phyloP scores from a whole-genome alignment of 2,888 invertebrate species.

The Orgyia antiqua region DNA sequence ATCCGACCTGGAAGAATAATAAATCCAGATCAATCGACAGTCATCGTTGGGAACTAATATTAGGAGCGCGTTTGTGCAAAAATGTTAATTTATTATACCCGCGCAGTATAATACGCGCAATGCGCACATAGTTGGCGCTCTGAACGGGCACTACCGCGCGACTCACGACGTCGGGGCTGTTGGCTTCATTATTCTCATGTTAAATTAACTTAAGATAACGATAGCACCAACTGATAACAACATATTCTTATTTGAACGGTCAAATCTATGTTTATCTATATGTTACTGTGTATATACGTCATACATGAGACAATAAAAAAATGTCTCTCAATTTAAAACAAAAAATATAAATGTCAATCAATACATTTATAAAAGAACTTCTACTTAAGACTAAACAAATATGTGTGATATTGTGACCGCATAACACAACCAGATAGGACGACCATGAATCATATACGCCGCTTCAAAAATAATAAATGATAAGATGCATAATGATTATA shows the following conservation, averaged over 20 bases:
- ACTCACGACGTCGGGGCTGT: constrained; percentile 38
- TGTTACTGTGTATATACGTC: neutral
- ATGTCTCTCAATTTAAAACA: too few species aligned
- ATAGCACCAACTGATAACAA: constrained; percentile 70
- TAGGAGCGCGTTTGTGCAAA: constrained; percentile 41
- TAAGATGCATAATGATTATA: constrained; percentile 42
- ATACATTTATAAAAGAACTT: too few species aligned
- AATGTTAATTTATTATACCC: constrained; percentile 58
- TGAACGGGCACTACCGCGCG: constrained; percentile 47
- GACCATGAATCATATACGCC: constrained; percentile 20
- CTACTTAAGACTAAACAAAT: too few species aligned
- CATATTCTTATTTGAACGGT: constrained; percentile 34
- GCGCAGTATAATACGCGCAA: constrained; percentile 40
- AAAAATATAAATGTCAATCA: too few species aligned
- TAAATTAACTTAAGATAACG: constrained; percentile 73
- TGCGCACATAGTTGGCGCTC: constrained; percentile 56
- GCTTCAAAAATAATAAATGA: constrained; percentile 31
- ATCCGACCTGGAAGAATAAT: constrained; percentile 66
- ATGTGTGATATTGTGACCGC: too few species aligned
- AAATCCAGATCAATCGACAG: constrained; percentile 37
- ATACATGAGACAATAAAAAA: too few species aligned
- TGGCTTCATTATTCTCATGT: constrained; percentile 57
- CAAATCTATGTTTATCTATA: constrained; percentile 8
- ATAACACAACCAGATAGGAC: too few species aligned
- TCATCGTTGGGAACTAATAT: constrained; percentile 33